Conservation (phyloP, 2,888 invertebrate species). For the Yponomeuta evonymella region DNA sequence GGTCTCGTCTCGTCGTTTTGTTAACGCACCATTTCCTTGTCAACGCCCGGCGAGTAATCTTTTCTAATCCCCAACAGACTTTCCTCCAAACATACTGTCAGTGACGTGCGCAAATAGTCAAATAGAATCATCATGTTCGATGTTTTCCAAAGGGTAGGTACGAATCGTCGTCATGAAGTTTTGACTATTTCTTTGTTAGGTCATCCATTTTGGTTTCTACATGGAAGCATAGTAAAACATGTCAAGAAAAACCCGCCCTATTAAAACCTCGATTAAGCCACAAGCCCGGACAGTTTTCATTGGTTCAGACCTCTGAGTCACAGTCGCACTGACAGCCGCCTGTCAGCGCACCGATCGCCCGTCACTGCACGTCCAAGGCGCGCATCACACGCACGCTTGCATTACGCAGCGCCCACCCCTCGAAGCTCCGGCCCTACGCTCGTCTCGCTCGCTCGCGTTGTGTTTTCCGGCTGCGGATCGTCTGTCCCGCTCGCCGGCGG, state of each 20-base stretch:
- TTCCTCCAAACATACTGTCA: constrained; percentile 31
- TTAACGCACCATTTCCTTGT: constrained; percentile 67
- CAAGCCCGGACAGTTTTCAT: constrained; percentile 37
- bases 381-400: constrained; percentile 76
- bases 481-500: constrained; percentile 50
- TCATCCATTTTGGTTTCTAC: neutral
- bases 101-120: constrained; percentile 32
- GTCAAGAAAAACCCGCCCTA: neutral
- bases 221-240: neutral
- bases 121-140: neutral
- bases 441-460: constrained; percentile 47
- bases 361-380: constrained; percentile 74
- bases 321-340: constrained; percentile 60
- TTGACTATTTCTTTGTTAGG: neutral
- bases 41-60: constrained; percentile 58
- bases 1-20: constrained; percentile 66
- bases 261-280: neutral
- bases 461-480: constrained; percentile 26
- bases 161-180: neutral
- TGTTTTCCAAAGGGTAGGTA: neutral
- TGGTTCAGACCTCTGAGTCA: constrained; percentile 53
- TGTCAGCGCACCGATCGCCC: constrained; percentile 71
- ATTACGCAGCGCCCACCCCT: constrained; percentile 75
- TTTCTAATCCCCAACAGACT: constrained; percentile 49
- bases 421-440: constrained; percentile 50